Evolutionary conservation across 2,888 invertebrate species (phyloP).

Genomic region (Netelia fuscicornis): DNA sequence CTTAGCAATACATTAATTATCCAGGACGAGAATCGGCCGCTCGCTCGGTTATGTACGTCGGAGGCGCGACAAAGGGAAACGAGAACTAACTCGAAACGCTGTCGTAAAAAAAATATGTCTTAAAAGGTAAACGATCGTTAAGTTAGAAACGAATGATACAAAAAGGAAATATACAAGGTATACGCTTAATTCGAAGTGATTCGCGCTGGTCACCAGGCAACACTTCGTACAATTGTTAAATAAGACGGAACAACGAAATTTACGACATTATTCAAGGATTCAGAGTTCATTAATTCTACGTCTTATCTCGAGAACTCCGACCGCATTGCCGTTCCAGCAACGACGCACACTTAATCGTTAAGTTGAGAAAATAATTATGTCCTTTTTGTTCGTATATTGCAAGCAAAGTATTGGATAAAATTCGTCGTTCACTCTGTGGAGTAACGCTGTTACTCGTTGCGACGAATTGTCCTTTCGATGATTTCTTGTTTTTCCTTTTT

Average conservation of each 20-base stretch:
- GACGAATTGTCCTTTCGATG: conserved; percentile 74
- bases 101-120: conserved; percentile 47
- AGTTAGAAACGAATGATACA: conserved; percentile 15
- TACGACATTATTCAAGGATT: conserved; percentile 72
- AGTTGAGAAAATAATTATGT: conserved; percentile 83
- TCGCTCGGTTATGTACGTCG: conserved; percentile 38
- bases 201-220: conserved; percentile 70
- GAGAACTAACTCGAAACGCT: conserved; percentile 16
- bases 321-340: conserved; percentile 75
- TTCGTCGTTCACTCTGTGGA: conserved; percentile 53
- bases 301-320: conserved; percentile 73
- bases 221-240: conserved; percentile 72
- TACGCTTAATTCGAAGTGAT: conserved; percentile 69
- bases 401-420: conserved; percentile 76
- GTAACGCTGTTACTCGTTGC: conserved; percentile 26
- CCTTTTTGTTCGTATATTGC: conserved; percentile 80
- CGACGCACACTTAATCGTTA: conserved; percentile 81
- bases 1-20: conserved; percentile 67
- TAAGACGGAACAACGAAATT: conserved; percentile 71
- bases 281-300: conserved; percentile 70
- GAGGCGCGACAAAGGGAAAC: conserved; percentile 27
- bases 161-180: conserved; percentile 52
- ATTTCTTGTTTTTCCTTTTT: conserved; percentile 60
- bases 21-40: conserved; percentile 40
- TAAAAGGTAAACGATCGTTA: background rate